Evolutionary conservation across 2,888 invertebrate species (phyloP), one percentile per base, ranked within the genome.

Genomic region (Netelia fuscicornis): DNA sequence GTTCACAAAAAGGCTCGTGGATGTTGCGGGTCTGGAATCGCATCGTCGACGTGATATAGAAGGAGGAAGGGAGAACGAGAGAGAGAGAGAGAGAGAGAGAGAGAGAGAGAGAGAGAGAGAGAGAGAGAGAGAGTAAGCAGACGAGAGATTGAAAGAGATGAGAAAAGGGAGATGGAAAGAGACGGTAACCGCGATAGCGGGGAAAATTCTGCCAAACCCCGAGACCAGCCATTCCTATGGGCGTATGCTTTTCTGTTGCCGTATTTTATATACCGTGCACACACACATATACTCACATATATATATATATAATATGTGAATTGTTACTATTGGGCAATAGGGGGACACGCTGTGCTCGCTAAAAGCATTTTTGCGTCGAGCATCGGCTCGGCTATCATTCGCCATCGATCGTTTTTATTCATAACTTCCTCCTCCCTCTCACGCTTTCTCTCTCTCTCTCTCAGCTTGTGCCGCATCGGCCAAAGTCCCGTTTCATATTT

Each of bases 341-440:
- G 89, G 87, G 89, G 87, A 88, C 91, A 90, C 87, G 91, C 91
- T 91, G 92, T 88, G 92, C 88, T 87, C 88, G 90, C 90, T 93
- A 93, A 93, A 93, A 93, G 93, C 93, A 92, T 93, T 93, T 93
- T 92, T 93, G 90, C 93, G 93, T 93, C 91, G 88, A 89, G 90
- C 91, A 91, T 92, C 91, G 83, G 76, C 76, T 81, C 68, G 86
- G 89, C 92, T 91, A 92, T 93, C 93, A 92, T 92, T 87, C 90
- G 87, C 88, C 89, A 92, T 92, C 90, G 92, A 93, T 92, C 91
- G 88, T 79, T 88, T 91, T 91, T 91, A 91, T 91, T 92, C 91
- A 90, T 90, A 91, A 91, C 91, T 90, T 90, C 86, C 86, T 85
- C 37, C 37, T 37, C 37, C 6, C 37, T 37, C 37, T 37, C 37